Percentiles rank a stretch among this genome's conserved stretches.
Evolutionary conservation across 2,797 vertebrate genomes (phyloP).

Genomic region (Sebastes itinus): DNA sequence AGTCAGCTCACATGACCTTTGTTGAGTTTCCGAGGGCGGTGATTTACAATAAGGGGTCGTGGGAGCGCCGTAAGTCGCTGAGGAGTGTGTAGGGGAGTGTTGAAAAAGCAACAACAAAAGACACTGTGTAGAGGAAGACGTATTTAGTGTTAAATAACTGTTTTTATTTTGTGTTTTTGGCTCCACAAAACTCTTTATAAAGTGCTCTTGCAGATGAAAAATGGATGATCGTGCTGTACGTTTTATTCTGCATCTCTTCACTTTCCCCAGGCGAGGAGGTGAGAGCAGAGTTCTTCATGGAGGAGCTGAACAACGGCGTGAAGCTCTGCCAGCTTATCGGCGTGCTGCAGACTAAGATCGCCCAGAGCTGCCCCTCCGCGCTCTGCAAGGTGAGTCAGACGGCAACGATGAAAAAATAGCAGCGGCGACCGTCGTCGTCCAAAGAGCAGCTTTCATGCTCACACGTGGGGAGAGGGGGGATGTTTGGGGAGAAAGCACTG

Average conservation of each 20-base stretch:
- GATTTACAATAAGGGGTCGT: constrained; percentile 41
- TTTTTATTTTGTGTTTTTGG: not conserved
- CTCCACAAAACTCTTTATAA: not conserved
- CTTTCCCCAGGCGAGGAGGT: constrained; percentile 84
- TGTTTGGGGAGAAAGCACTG: not conserved
- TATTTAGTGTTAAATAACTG: not conserved
- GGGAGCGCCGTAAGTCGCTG: constrained; percentile 3
- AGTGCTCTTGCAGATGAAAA: not conserved
- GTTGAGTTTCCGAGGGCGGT: not conserved
- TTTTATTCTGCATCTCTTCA: not conserved
- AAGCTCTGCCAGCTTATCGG: constrained; percentile 89
- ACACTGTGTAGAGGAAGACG: not conserved
- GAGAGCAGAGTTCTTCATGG: constrained; percentile 88
- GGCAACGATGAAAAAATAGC: not conserved
- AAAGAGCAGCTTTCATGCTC: constrained; percentile 7
- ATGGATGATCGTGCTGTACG: too few relatives aligned
- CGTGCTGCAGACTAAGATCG: constrained; percentile 88
- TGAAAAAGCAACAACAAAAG: constrained; percentile 3
- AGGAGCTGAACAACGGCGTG: constrained; percentile 94
- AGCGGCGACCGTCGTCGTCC: not conserved
- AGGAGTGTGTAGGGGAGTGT: not conserved
- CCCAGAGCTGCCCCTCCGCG: constrained; percentile 80
- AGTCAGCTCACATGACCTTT: constrained; percentile 27
- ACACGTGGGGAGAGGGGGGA: not conserved
- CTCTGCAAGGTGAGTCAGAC: constrained; percentile 83